Evolutionary conservation across 1,140 invertebrate genomes (phyloP), one percentile per base, ranked within the genome.

Genomic region (Trialeurodes vaporariorum): DNA sequence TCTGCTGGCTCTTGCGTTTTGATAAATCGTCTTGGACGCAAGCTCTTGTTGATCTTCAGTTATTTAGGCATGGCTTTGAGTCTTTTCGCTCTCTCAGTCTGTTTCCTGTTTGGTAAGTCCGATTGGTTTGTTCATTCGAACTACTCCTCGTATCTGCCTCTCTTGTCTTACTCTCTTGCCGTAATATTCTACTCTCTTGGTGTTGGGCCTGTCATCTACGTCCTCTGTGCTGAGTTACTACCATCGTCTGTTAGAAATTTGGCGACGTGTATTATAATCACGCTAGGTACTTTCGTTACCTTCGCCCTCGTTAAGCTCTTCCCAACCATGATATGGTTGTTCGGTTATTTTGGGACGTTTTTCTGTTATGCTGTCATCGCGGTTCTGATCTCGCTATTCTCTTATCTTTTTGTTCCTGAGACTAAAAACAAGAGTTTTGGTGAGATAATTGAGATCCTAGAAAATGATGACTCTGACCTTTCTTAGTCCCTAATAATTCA

Each of bases 1-100:
- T 87, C 89, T 0, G 80, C 84, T 17, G 75, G 84, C 2, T 85
- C 88, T 0, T 84, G 87, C 0, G 67, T 87, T 17, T 78, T 94
- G 1, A 87, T 94, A 59, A 92, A 96, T 69, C 85, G 83, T 69
- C 85, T 86, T 24, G 90, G 87, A 1, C 80, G 91, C 12, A 83
- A 86, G 69, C 75, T 86, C 1, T 77, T 93, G 2, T 79, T 93
- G 23, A 77, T 86, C 1, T 71, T 87, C 5, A 92, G 90, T 0
- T 79, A 82, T 1, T 73, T 82, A 1, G 75, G 84, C 60, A 90
- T 90, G 83, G 78, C 81, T 24, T n/a, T 85, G 0, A 84, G 84
- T 34, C 81, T 90, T 70, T 72, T 80, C 1, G 77, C 81, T 1
- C 81, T 91, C 70, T 84, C 85, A 12, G 74, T 82, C 0, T 89